Evolutionary conservation across 2,113 vertebrate species (phyloP), one percentile per base, ranked within the genome.

Genomic region (Callithrix jacchus): DNA sequence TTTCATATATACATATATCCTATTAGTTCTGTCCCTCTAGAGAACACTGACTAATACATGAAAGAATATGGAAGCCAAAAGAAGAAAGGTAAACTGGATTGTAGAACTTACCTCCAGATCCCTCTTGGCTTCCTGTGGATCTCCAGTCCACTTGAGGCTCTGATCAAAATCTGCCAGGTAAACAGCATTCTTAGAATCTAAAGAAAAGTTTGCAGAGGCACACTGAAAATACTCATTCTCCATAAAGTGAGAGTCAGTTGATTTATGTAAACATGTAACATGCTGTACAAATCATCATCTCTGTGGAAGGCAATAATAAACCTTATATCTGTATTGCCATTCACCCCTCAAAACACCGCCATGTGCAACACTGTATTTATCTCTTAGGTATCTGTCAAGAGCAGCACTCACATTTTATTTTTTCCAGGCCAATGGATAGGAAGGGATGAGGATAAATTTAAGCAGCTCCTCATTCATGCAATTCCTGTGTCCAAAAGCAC

Each of bases 91-190:
- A 37, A 76, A 80, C 0, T 11, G 0, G 1, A 2, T 0, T 0
- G 23, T 49, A 80, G 54, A 96, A 94, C 52, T 98, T 98, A 98
- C 98, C 98, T 99, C 2, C 64, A 98, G 91, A 86, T 99, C 98
- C 16, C 56, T 87, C 35, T 35, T 84, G 93, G 97, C 96, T 74
- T 96, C 64, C 79, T 93, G 91, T 13, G 80, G 87, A 45, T 92
- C 96, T 93, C 96, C 96, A 82, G 54, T 82, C 45, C 45, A 47
- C 30, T 70, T 79, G 47, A 94, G 91, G 94, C 96, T 98, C 58
- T 98, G 95, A 94, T 98, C 98, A 81, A 99, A 99, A 95, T 99
- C 98, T 0, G 96, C 97, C 97, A 99, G 90, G 81, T 88, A 96
- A 94, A 98, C 86, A 77, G 93, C 97, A 66, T 97, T 96, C 89